Conservation (phyloP, 1,140 invertebrate genomes). For the Drosophila athabasca region DNA sequence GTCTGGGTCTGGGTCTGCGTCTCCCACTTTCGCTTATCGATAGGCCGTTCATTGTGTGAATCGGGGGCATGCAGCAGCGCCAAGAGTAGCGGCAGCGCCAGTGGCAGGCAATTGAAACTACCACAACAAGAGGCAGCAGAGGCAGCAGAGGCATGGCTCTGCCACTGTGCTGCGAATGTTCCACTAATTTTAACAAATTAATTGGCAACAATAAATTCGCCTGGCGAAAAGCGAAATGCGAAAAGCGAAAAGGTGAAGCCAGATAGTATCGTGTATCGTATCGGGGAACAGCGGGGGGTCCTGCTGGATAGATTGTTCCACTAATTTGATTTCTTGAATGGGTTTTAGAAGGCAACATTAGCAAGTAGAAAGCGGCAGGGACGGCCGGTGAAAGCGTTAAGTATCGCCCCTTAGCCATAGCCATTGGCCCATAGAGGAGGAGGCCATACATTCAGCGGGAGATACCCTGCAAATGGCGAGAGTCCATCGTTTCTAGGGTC, state of each 20-base stretch:
- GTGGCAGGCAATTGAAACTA: slow-evolving; percentile 62
- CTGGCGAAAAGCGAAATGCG: slow-evolving; percentile 15
- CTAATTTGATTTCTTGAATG: slow-evolving; percentile 79
- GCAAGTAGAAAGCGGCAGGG: background rate
- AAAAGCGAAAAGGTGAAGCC: slow-evolving; percentile 61
- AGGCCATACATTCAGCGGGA: slow-evolving; percentile 49
- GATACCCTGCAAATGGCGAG: slow-evolving; percentile 28
- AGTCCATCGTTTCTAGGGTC: background rate
- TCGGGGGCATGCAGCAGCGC: background rate
- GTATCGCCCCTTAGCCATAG: slow-evolving; percentile 29
- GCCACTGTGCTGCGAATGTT: too few relatives aligned
- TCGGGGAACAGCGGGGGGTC: slow-evolving; percentile 7
- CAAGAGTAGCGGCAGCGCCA: slow-evolving; percentile 8
- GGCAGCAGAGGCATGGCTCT: slow-evolving; percentile 46
- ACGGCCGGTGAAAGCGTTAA: slow-evolving; percentile 42
- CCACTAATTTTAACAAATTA: slow-evolving; percentile 82
- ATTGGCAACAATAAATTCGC: slow-evolving; percentile 80
- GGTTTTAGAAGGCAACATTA: background rate
- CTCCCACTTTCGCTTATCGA: slow-evolving; percentile 66
- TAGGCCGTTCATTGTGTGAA: slow-evolving; percentile 67
- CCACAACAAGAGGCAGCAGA: slow-evolving; percentile 45
- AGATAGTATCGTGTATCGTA: slow-evolving; percentile 67
- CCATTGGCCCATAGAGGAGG: background rate
- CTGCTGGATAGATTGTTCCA: slow-evolving; percentile 62
- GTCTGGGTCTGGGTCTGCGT: slow-evolving; percentile 27